These are phyloP conservation scores for Octopus sinensis DNA, from an alignment of 1,140 invertebrate genomes.

Conservation along the genomic window DNA sequence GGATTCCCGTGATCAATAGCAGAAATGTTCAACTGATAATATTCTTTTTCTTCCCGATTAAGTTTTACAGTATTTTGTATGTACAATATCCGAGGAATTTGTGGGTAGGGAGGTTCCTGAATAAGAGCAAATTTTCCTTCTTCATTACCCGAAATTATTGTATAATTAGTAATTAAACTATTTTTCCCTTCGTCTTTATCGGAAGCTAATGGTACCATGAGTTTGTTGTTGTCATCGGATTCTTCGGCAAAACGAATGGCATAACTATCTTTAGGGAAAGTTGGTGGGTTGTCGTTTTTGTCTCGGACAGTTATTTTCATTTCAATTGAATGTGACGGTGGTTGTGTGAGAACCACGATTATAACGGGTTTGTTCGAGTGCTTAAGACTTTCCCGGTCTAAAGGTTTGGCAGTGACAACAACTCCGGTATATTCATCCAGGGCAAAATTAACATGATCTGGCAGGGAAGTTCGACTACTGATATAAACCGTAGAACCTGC, in stretches of 20 bases:
- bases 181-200: slow-evolving; percentile 63
- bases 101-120: slow-evolving; percentile 25
- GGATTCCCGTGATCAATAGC: slow-evolving; percentile 74
- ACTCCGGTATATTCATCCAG: slow-evolving; percentile 29
- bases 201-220: slow-evolving; percentile 60
- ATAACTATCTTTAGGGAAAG: slow-evolving; percentile 61
- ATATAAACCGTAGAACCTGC: slow-evolving; percentile 27
- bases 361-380: not conserved
- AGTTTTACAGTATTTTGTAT: slow-evolving; percentile 69
- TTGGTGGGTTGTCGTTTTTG: slow-evolving; percentile 88
- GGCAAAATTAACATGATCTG: slow-evolving; percentile 27
- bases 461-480: slow-evolving; percentile 21
- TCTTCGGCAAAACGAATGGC: slow-evolving; percentile 54
- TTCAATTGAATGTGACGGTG: slow-evolving; percentile 31
- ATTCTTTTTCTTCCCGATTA: slow-evolving; percentile 76
- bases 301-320: slow-evolving; percentile 60
- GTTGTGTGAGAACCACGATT: not conserved
- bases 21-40: slow-evolving; percentile 77
- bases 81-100: slow-evolving; percentile 33
- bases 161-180: slow-evolving; percentile 32
- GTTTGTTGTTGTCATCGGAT: slow-evolving; percentile 62
- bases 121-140: slow-evolving; percentile 38
- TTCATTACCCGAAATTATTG: slow-evolving; percentile 40
- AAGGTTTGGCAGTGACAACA: slow-evolving; percentile 28
- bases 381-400: slow-evolving; percentile 36